Evolutionary conservation across 2,797 vertebrate genomes (phyloP).

Genomic region (Tiaroga cobitis): DNA sequence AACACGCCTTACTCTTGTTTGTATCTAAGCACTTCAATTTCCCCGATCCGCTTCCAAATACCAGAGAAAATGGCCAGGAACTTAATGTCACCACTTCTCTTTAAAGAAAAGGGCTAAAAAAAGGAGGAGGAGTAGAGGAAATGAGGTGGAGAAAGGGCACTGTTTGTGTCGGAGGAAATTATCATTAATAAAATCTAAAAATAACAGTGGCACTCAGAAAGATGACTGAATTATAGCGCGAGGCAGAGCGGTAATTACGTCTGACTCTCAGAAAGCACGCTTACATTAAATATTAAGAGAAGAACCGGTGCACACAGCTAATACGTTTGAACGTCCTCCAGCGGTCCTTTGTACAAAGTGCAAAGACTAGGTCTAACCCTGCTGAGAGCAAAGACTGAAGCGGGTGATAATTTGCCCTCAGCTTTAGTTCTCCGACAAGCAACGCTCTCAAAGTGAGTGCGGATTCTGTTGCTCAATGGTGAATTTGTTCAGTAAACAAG

Average conservation of each 20-base stretch:
- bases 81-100: slow-evolving; percentile 20
- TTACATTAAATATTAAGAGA: slow-evolving; percentile 80
- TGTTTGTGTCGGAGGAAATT: slow-evolving; percentile 69
- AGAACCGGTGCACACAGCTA: slow-evolving; percentile 65
- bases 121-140: slow-evolving; percentile 31
- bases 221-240: slow-evolving; percentile 67
- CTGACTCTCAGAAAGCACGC: slow-evolving; percentile 73
- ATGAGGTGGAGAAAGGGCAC: slow-evolving; percentile 36
- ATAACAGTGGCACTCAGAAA: slow-evolving; percentile 72
- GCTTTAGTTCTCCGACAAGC: slow-evolving; percentile 30
- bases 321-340: slow-evolving; percentile 68
- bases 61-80: slow-evolving; percentile 3
- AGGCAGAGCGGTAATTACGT: slow-evolving; percentile 73
- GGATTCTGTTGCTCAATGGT: background rate
- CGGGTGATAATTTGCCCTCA: slow-evolving; percentile 32
- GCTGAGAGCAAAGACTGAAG: slow-evolving; percentile 21
- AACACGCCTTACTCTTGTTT: slow-evolving; percentile 1
- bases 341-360: slow-evolving; percentile 34
- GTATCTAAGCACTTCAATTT: slow-evolving; percentile 7
- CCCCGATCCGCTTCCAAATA: background rate
- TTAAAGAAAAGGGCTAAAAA: slow-evolving; percentile 48
- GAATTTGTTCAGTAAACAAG: slow-evolving; percentile 33
- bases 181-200: slow-evolving; percentile 79
- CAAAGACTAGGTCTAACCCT: slow-evolving; percentile 30
- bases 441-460: slow-evolving; percentile 13